Evolutionary conservation across 2,113 vertebrate species (phyloP), one percentile per base, ranked within the genome.

Genomic region (Oncorhynchus kisutch): DNA sequence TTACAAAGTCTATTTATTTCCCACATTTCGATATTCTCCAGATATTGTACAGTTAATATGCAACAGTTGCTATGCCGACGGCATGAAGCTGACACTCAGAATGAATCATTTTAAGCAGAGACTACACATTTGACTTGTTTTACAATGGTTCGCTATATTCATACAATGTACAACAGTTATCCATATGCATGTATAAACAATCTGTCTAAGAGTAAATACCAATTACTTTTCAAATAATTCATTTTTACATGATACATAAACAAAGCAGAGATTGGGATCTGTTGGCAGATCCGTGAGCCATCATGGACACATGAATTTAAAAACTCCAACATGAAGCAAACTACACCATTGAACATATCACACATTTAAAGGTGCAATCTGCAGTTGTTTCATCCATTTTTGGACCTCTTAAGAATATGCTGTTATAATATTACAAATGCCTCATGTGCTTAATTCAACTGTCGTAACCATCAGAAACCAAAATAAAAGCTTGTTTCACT

Each of bases 81-180:
- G 1, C 22, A 4, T 22, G 22, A 25, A 27, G 49, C 12, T 54
- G 51, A 72, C 51, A 39, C 29, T 25, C 5, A 54, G 24, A 14
- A 70, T 16, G 1, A 76, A 57, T 76, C 2, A 70, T 74, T 48
- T 39, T 49, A 45, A 12, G 45, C 14, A 27, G 62, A 5, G 69
- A 70, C 20, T 45, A 18, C 51, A 54, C 16, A 2, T 27, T 7
- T 64, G 8, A 51, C 2, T 60, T 39, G 22, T 39, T 68, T 31
- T 67, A 5, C 49, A 34, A 64, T 75, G 45, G 67, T 68, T 34
- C 2, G 67, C 16, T 29, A 31, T 14, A 68, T 31, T 45, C 31
- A 62, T 62, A 9, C 49, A 48, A 73, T 75, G 45, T 51, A 49
- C 22, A 66, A 34, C 20, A 78, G 49, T 65, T 72, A 75, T 65